A percentile compares a stretch with the other conserved stretches of the same genome.
Evolutionary conservation across 2,888 invertebrate species (phyloP).

Genomic region (Lepeophtheirus nordmannii): DNA sequence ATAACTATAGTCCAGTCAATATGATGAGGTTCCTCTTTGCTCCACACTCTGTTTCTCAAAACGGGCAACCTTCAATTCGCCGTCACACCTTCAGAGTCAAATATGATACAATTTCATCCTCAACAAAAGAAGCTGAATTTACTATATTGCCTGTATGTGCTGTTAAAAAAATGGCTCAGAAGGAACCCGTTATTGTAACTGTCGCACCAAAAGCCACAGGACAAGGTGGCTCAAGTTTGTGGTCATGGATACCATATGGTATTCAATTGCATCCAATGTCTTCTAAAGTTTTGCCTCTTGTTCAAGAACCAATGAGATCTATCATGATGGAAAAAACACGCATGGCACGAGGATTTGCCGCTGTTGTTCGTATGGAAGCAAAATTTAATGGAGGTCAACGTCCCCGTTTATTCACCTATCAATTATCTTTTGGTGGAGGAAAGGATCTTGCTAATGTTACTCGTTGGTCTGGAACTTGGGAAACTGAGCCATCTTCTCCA

Average conservation of each 20-base stretch:
- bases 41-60: neutral
- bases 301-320: neutral
- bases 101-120: constrained; percentile 11
- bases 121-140: constrained; percentile 17
- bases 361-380: neutral
- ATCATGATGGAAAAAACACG: constrained; percentile 6
- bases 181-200: neutral
- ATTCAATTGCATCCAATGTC: neutral
- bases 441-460: neutral
- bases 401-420: constrained; percentile 9
- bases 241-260: neutral
- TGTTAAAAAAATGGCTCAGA: neutral
- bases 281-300: neutral
- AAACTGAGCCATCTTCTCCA: constrained; percentile 6
- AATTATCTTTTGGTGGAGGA: neutral
- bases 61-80: constrained; percentile 6
- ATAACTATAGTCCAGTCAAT: constrained; percentile 22
- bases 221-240: neutral
- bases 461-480: constrained; percentile 11
- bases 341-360: neutral
- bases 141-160: constrained; percentile 1
- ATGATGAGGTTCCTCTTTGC: constrained; percentile 14
- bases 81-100: constrained; percentile 10
- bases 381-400: constrained; percentile 8
- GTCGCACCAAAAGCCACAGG: neutral